Base-by-base conservation (phyloP, 2,113 vertebrate genomes). In the Siniperca knerii region DNA sequence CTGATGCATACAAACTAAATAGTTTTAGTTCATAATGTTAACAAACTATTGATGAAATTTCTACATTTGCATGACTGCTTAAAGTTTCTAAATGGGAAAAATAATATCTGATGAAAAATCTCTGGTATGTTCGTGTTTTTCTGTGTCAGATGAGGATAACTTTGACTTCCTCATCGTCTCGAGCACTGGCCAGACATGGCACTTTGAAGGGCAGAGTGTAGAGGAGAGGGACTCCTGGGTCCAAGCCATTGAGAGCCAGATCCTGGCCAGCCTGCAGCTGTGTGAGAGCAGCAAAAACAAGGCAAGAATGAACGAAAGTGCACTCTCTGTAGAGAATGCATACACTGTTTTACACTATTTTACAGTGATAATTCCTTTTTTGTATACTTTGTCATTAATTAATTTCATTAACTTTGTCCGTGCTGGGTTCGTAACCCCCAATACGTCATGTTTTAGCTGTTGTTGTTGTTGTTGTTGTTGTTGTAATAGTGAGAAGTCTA, bases 211-310 rank as follows among this genome's bases (percentile, higher is more conserved):
- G 0, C 88, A 95, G 90, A 97, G 96, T 89, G 96, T 97, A 40
- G 98, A 99, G 92, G 98, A 98, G 93, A 94, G 98, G 1, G 97
- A 99, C n/a, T 95, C 97, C 12, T 99, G 98, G 98, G 97, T 98
- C 58, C 97, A 97, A 69, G 98, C 97, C 86, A 98, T 99, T 1
- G 97, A 99, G 92, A 98, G 97, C 89, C 97, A 99, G 95, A 99
- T 98, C 93, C 95, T 98, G 86, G 98, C 98, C 89, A 98, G 98
- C 91, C 95, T 98, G 90, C 98, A 99, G 87, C 96, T 97, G 92
- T 99, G 98, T 54, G 97, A 98, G 93, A 99, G 98, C 96, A 97
- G 96, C 95, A 97, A 97, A 82, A 97, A 97, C 95, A 99, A 98
- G 97, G 98, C 96, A 85, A 85, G 92, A 54, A 50, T 18, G 35